Evolutionary conservation across 2,797 vertebrate species (phyloP), one percentile per base, ranked within the genome.

Genomic region (Otolemur crassicaudatus): DNA sequence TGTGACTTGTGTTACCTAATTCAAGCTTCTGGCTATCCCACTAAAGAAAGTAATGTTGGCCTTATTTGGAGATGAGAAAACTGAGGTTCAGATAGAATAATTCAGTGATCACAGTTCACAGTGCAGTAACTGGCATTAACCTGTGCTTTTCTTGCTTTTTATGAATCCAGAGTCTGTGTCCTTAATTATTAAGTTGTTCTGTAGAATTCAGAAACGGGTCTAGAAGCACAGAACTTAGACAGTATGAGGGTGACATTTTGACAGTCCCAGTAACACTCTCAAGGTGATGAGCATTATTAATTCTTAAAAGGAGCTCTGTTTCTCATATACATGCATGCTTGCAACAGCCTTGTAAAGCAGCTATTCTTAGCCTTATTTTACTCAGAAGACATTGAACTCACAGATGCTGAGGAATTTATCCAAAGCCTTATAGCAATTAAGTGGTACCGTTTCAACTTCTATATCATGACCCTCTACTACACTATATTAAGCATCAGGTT

Each of bases 171-270:
- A 86, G 23, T 23, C 9, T 53, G 20, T 58, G 25, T 37, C 27
- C 46, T 58, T 72, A 85, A 46, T 53, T 58, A 19, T 27, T 43
- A 60, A 90, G 43, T n/a, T 77, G n/a, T 84, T 88, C n/a, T 73
- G 34, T 37, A 72, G 77, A 93, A 93, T 87, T 83, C 82, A 80
- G 65, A 72, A 79, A 79, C 31, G 13, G 34, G 14, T 37, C 43
- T 87, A 56, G 46, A 83, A 79, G 37, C 93, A 73, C 19, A 83
- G 49, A 87, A 79, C 63, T 90, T 63, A 43, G 46, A 87, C 84
- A 86, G 40, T 5, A 67, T 20, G 4, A 58, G 37, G 53, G 60
- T 60, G 76, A 22, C 56, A 72, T 77, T 95, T 37, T 46, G 29
- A 25, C n/a, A 80, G 77, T 3, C 23, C 19, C 56, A 67, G 29